Percentiles rank a stretch among this genome's conserved stretches.
These are phyloP conservation scores for Synergus laeviventris DNA, from an alignment of 2,888 invertebrate genomes.

Conservation along the genomic window DNA sequence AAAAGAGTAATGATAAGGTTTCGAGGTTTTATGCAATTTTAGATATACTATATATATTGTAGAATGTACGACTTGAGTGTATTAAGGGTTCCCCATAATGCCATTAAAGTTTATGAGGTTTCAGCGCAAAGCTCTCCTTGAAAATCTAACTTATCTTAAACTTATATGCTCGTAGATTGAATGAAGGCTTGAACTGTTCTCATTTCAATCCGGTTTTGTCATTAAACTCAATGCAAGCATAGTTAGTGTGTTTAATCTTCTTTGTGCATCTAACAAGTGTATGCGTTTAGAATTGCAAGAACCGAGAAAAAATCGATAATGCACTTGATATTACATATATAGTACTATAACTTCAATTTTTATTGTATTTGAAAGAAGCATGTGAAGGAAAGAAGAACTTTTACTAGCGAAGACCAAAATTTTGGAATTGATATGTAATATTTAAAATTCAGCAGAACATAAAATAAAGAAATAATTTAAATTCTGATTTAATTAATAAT, in stretches of 20 bases:
- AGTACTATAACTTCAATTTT: not conserved
- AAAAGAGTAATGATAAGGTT: not conserved
- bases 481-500: not conserved
- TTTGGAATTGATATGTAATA: not conserved
- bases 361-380: not conserved
- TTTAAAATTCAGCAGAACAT: not conserved
- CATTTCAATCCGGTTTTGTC: slow-evolving; percentile 25
- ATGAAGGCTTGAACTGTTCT: slow-evolving; percentile 30
- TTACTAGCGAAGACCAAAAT: not conserved
- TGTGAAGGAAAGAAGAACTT: not conserved
- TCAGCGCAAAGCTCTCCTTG: not conserved
- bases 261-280: slow-evolving; percentile 22
- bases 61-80: not conserved
- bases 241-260: slow-evolving; percentile 14
- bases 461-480: no score
- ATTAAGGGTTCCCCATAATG: not conserved
- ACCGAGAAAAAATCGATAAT: not conserved
- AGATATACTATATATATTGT: not conserved
- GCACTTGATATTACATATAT: not conserved
- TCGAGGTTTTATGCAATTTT: not conserved
- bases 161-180: slow-evolving; percentile 28
- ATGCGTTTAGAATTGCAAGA: slow-evolving; percentile 16
- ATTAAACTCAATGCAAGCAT: slow-evolving; percentile 30
- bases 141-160: slow-evolving; percentile 20
- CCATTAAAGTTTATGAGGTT: not conserved